Evolutionary conservation across 2,113 vertebrate genomes (phyloP), one percentile per base, ranked within the genome.

Genomic region (Pachypanchax playfairii): DNA sequence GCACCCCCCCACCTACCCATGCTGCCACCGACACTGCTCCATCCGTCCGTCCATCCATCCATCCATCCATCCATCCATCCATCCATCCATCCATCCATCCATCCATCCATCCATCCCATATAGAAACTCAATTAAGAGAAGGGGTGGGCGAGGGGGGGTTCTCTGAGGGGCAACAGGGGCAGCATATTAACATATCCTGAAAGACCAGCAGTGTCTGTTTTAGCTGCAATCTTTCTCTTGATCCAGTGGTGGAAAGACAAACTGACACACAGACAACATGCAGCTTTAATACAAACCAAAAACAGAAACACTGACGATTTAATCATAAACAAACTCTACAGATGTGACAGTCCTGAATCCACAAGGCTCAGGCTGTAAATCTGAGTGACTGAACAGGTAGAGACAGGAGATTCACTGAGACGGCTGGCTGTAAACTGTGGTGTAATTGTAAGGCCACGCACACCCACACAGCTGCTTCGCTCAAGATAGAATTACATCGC

Each of bases 141-240:
- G 38, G 29, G 43, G 41, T 11, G 36, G 21, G 29, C 35, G 13
- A 35, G 46, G 47, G 12, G 13, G 62, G 28, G 28, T 25, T 22
- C 31, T 33, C 41, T 47, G 14, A 52, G 51, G 63, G 38, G 51
- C 53, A 64, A 21, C 54, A 56, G 26, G 51, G 35, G 60, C 61
- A 67, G 73, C 66, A 81, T 78, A 79, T 78, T 80, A 80, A 65
- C 61, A 77, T 59, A 63, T 48, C 62, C 62, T 54, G 33, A 74
- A 77, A 79, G 36, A 65, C 60, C 58, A 28, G 51, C n/a, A 44
- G 74, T 52, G 51, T 65, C 43, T 71, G 49, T 53, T 59, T 53
- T 44, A 18, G 54, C 60, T 64, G 35, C 59, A 47, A 39, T 58
- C 48, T 0, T 11, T 48, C 44, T 31, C 41, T 48, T 22, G 56